Evolutionary conservation across 2,888 invertebrate species (phyloP), one percentile per base, ranked within the genome.

Genomic region (Cerastis rubricosa): DNA sequence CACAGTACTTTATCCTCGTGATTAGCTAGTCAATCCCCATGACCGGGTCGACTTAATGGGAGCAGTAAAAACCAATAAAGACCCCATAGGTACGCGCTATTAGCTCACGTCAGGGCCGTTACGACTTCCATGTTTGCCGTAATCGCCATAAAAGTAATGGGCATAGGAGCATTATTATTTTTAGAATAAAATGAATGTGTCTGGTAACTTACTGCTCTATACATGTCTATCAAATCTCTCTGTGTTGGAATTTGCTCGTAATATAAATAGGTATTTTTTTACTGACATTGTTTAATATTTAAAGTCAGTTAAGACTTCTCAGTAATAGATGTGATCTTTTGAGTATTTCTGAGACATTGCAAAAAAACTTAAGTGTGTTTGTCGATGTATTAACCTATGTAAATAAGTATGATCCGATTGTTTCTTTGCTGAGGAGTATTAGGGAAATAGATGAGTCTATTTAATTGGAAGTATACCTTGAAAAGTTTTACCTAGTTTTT

Each of bases 51-150:
- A 84, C 76, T 81, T 88, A 89, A 91, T 90, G 89, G 87, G 79
- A 87, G 85, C 87, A 87, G 90, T 91, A 90, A 93, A 91, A 89
- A 76, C 87, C 81, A 92, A 92, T 92, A 93, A 90, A 91, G 74
- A 76, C 74, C 64, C 78, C 76, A 77, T 84, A 83, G 78, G 81
- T 80, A 84, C 65, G 83, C 67, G 80, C 66, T 80, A 86, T 80
- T 80, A 78, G 70, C 80, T 79, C 79, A 76, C 78, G 81, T 81
- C 80, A 83, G 74, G 66, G 73, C 59, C 69, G 73, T 86, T 77
- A 81, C 78, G 77, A 78, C 80, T 80, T 76, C 73, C 54, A 81
- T 78, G 84, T 81, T 74, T 70, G 49, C 70, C 57, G 77, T 71
- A 84, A 79, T 70, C 64, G 83, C 72, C 79, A 86, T 89, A 84